Evolutionary conservation across 2,797 vertebrate genomes (phyloP).

Genomic region (Chanos chanos): DNA sequence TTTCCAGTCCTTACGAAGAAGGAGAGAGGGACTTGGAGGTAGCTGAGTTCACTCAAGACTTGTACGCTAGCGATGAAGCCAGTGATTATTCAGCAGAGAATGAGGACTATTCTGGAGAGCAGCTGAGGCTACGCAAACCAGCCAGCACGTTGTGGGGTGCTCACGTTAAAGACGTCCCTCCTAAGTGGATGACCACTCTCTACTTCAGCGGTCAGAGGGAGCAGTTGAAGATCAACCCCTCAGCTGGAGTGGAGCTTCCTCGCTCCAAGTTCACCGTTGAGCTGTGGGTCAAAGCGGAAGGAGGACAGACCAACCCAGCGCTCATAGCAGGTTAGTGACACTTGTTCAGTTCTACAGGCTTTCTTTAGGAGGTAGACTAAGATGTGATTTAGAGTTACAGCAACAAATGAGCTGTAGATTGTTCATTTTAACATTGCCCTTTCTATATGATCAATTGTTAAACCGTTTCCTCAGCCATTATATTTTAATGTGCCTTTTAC

Average conservation of each 20-base stretch:
- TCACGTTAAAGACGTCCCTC: constrained; percentile 52
- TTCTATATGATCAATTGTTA: too few species aligned
- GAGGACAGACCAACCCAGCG: constrained; percentile 88
- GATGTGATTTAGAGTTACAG: too few species aligned
- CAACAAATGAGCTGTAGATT: too few species aligned
- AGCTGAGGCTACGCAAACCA: constrained; percentile 45
- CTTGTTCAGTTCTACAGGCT: neutral
- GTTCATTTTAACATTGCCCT: too few species aligned
- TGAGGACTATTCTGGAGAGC: constrained; percentile 62
- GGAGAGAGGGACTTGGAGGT: constrained; percentile 22
- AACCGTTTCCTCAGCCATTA: too few species aligned
- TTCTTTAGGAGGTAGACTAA: neutral
- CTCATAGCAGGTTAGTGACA: constrained; percentile 85
- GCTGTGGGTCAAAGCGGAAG: constrained; percentile 89
- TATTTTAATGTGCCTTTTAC: too few species aligned
- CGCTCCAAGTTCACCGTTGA: constrained; percentile 83
- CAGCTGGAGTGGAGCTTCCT: constrained; percentile 73
- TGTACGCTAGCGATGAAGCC: constrained; percentile 8
- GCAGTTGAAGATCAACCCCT: constrained; percentile 75
- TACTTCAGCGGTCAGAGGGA: constrained; percentile 85
- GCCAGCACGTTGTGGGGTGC: constrained; percentile 50
- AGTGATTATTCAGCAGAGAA: constrained; percentile 36
- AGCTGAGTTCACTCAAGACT: constrained; percentile 13
- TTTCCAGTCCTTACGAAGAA: constrained; percentile 37
- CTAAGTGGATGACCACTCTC: constrained; percentile 72